These are phyloP conservation scores for Tenthredo mesomela DNA, from an alignment of 2,888 invertebrate species.

Conservation along the genomic window DNA sequence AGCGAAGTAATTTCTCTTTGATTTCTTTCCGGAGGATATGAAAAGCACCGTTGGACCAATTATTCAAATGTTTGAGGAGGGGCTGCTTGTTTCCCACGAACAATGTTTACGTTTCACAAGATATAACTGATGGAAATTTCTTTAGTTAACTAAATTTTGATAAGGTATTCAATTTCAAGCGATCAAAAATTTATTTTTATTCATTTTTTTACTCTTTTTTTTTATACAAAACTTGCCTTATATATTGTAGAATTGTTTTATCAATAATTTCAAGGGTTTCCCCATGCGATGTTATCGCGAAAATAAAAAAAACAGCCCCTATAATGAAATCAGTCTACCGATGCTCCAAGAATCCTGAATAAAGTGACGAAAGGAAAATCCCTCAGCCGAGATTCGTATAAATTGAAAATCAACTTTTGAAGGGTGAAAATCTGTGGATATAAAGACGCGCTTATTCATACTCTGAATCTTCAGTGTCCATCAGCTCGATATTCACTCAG, in stretches of 20 bases:
- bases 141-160: not conserved
- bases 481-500: too few relatives aligned
- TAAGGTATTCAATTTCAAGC: not conserved
- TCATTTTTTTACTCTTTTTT: not conserved
- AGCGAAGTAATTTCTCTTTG: not conserved
- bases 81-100: not conserved
- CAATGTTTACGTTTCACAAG: not conserved
- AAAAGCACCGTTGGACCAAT: not conserved
- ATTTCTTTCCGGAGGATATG: not conserved
- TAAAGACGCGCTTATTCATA: not conserved
- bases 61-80: not conserved
- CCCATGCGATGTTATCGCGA: not conserved
- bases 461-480: not conserved
- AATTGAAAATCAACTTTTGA: not conserved
- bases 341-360: not conserved
- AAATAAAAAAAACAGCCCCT: not conserved
- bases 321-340: not conserved
- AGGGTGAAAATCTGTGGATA: not conserved
- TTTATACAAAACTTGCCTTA: not conserved
- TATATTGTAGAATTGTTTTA: not conserved
- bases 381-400: not conserved
- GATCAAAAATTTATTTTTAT: not conserved
- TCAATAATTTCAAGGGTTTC: not conserved
- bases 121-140: not conserved
- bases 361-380: not conserved